phyloP scores from a whole-genome alignment of 2,113 vertebrate genomes.

The Corvus hawaiiensis region DNA sequence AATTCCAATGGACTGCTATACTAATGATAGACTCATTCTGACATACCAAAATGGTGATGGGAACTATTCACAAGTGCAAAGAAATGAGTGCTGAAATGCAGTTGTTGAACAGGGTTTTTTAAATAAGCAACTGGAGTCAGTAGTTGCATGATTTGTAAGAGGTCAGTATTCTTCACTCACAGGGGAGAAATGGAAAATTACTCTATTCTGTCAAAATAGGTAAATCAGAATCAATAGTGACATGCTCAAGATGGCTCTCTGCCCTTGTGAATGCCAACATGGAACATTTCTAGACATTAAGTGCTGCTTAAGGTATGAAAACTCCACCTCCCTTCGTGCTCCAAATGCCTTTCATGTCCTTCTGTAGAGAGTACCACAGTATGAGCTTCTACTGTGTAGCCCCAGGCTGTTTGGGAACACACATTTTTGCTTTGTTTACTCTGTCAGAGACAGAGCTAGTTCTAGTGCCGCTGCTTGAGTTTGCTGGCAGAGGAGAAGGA shows the following conservation, averaged over 20 bases:
- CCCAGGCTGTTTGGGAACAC: background rate
- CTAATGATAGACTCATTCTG: background rate
- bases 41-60: background rate
- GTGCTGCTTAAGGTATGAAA: background rate
- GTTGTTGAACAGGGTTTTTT: background rate
- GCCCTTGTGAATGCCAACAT: accelerated
- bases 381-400: background rate
- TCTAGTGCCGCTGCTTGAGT: accelerated
- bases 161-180: background rate
- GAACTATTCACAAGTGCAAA: background rate
- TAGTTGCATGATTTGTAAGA: background rate
- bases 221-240: background rate
- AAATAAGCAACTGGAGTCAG: background rate
- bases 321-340: background rate
- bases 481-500: background rate
- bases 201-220: background rate
- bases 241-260: background rate
- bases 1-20: background rate
- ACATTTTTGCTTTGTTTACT: background rate
- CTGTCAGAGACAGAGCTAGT: background rate
- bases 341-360: background rate
- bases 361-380: background rate
- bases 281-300: background rate
- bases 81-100: background rate
- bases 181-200: background rate